Percentiles rank a stretch among this genome's conserved stretches.
These are phyloP conservation scores for Pelodiscus sinensis DNA, from an alignment of 2,113 vertebrate genomes.

Conservation along the genomic window DNA sequence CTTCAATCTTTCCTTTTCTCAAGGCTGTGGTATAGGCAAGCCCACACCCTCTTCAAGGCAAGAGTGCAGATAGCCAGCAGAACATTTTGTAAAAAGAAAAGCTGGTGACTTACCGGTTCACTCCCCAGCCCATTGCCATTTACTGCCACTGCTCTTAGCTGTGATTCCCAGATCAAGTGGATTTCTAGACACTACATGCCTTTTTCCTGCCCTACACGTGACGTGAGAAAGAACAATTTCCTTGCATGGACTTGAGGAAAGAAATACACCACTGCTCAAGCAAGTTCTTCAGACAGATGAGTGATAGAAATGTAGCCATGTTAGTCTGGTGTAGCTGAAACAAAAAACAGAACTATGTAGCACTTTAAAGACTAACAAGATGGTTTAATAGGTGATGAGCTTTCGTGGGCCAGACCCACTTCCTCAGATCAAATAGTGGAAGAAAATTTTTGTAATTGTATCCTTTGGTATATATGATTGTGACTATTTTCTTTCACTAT, in stretches of 20 bases:
- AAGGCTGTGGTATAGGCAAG: neutral
- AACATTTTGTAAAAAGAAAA: neutral
- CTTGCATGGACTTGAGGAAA: neutral
- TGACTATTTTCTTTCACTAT: no score
- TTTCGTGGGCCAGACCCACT: no score
- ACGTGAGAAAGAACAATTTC: accelerated
- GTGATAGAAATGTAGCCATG: no score
- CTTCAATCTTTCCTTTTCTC: neutral
- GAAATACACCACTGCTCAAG: neutral
- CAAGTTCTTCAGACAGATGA: neutral
- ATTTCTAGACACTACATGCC: neutral
- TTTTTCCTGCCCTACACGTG: neutral
- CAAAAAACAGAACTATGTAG: no score
- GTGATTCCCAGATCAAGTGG: neutral
- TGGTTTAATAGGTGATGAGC: no score
- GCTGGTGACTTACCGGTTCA: neutral
- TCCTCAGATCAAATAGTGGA: no score
- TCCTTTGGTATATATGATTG: no score
- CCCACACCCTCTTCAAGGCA: neutral
- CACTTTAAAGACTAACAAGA: no score
- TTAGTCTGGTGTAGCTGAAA: no score
- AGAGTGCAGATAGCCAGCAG: accelerated
- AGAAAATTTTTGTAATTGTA: no score
- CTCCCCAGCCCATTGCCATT: neutral
- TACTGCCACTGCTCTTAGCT: neutral